Percentiles rank a stretch among this genome's conserved stretches.
These are phyloP conservation scores for Microcebus griseorufus DNA, from an alignment of 2,113 vertebrate species.

Conservation along the genomic window DNA sequence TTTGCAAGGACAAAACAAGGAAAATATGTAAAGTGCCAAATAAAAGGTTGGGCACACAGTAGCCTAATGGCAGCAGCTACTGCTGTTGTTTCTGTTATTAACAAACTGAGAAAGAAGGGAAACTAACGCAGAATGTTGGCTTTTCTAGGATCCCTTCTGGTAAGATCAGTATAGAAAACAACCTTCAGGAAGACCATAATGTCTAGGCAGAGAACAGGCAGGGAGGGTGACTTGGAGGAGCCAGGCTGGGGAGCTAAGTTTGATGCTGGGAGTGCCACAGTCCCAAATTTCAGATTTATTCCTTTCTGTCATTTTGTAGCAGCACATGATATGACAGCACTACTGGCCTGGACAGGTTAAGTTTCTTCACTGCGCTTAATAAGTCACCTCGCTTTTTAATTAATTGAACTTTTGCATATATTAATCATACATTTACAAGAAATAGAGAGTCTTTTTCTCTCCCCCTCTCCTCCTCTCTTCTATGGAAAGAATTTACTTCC, in stretches of 20 bases:
- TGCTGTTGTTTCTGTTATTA: background rate
- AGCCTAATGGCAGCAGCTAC: background rate
- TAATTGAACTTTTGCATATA: background rate
- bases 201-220: background rate
- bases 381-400: background rate
- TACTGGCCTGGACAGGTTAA: background rate
- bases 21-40: background rate
- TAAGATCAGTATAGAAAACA: background rate
- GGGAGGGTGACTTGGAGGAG: background rate
- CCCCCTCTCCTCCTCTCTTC: background rate
- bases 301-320: background rate
- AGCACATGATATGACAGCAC: accelerated
- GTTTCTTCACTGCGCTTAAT: background rate
- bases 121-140: background rate
- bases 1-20: background rate
- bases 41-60: background rate
- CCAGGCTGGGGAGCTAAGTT: background rate
- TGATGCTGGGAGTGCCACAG: background rate
- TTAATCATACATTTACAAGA: background rate
- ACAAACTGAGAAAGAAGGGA: background rate
- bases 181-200: background rate
- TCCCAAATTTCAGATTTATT: too few species aligned
- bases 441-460: background rate
- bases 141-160: background rate
- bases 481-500: background rate